A percentile compares a stretch with the other conserved stretches of the same genome.
Evolutionary conservation across 2,797 vertebrate genomes (phyloP).

Genomic region (Molossus alvarezi): DNA sequence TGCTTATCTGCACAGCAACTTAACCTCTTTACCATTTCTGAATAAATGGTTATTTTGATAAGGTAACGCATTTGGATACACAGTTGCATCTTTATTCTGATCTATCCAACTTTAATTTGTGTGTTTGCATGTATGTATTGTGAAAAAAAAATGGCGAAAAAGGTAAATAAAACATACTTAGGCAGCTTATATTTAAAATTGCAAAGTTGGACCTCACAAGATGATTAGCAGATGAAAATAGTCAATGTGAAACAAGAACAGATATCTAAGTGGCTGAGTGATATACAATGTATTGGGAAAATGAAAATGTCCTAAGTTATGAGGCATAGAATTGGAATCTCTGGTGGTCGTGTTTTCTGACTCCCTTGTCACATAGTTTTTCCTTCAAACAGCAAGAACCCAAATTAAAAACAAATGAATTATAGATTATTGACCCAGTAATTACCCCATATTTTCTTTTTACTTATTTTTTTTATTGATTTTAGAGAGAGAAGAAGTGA

Average conservation of each 20-base stretch:
- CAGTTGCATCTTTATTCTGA: not conserved
- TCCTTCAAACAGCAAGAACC: not conserved
- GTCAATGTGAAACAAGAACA: not conserved
- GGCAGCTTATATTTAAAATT: not conserved
- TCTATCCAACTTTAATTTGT: not conserved
- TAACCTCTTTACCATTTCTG: not conserved
- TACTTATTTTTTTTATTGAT: no score
- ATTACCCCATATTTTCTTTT: not conserved
- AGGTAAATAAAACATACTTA: not conserved
- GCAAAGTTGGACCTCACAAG: not conserved
- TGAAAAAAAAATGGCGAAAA: not conserved
- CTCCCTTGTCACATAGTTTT: not conserved
- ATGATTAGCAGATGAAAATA: not conserved
- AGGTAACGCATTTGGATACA: not conserved
- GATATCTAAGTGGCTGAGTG: not conserved
- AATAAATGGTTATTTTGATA: not conserved
- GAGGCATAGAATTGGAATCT: not conserved
- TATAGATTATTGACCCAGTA: not conserved
- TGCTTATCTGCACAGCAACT: not conserved
- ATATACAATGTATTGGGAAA: not conserved
- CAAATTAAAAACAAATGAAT: not conserved
- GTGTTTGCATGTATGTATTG: not conserved
- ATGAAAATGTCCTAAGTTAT: not conserved
- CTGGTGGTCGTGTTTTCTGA: not conserved
- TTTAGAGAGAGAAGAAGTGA: no score